Evolutionary conservation across 2,113 vertebrate species (phyloP), one percentile per base, ranked within the genome.

Genomic region (Amphilophus citrinellus): DNA sequence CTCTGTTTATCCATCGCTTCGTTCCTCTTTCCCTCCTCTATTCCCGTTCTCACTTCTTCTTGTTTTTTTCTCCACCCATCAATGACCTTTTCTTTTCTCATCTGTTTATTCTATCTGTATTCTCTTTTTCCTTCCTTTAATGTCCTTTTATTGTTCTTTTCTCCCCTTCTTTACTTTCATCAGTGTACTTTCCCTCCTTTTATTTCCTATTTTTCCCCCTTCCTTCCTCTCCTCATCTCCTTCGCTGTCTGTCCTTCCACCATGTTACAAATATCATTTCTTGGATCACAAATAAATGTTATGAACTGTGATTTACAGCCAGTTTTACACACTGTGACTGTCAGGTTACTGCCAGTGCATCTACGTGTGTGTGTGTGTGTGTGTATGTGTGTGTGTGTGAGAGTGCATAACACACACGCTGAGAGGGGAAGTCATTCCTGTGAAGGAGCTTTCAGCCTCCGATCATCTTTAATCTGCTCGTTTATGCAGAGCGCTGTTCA

Each of bases 401-500:
- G 35, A 20, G 44, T 17, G 32, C 18, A 37, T 37, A 8, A 47
- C 9, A 39, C 50, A 18, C 77, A 22, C 57, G 2, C 14, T 76
- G 80, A 84, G 50, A 85, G 65, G 39, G 76, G 79, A 86, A 84
- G 73, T 81, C 50, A 84, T 86, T 81, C 63, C 42, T 78, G 71
- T 89, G 71, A 85, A 91, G 87, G 75, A 59, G 76, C 66, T 66
- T 83, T 91, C 88, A 82, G 78, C 73, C 71, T 77, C 22, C 2
- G 37, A 80, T 84, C 47, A 30, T 76, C 81, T 88, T 80, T 85
- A 89, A 90, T 90, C 91, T 82, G 75, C 87, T 85, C 80, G 39
- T 90, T 92, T 89, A 89, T 87, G 87, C 76, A 78, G 83, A 87
- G 77, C 18, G 6, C 81, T 24, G 94, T 65, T 88, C 7, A 93